A percentile compares a stretch with the other conserved stretches of the same genome.
phyloP scores from a whole-genome alignment of 2,113 vertebrate genomes.

The Emydura subglobosa region DNA sequence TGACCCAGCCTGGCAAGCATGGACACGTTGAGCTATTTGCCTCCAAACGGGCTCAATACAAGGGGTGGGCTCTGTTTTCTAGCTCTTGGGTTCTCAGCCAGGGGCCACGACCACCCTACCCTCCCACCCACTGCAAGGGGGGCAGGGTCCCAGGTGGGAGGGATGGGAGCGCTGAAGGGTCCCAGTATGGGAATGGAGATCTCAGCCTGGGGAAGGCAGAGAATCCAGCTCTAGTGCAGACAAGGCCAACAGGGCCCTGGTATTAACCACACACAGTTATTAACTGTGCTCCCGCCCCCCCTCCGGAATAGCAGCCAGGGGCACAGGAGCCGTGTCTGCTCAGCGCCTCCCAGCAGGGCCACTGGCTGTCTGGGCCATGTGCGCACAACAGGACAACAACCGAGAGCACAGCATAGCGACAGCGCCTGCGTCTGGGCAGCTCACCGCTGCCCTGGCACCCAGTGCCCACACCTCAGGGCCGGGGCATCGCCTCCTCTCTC shows the following conservation, averaged over 20 bases:
- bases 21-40: not conserved
- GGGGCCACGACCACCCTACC: not conserved
- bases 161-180: not conserved
- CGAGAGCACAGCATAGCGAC: not conserved
- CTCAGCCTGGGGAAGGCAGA: not conserved
- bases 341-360: not conserved
- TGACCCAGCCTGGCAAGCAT: not conserved
- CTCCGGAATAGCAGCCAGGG: not conserved
- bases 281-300: not conserved
- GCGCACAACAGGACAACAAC: not conserved
- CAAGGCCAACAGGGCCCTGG: not conserved
- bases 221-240: not conserved
- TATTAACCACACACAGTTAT: too few species aligned
- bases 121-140: not conserved
- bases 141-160: not conserved
- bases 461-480: not conserved
- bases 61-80: not conserved
- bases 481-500: not conserved
- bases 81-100: not conserved
- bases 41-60: not conserved
- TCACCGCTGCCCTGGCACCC: not conserved
- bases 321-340: not conserved
- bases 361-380: not conserved
- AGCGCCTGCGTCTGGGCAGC: not conserved
- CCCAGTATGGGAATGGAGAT: not conserved